phyloP scores from a whole-genome alignment of 2,113 vertebrate species.

The Channa maculata region DNA sequence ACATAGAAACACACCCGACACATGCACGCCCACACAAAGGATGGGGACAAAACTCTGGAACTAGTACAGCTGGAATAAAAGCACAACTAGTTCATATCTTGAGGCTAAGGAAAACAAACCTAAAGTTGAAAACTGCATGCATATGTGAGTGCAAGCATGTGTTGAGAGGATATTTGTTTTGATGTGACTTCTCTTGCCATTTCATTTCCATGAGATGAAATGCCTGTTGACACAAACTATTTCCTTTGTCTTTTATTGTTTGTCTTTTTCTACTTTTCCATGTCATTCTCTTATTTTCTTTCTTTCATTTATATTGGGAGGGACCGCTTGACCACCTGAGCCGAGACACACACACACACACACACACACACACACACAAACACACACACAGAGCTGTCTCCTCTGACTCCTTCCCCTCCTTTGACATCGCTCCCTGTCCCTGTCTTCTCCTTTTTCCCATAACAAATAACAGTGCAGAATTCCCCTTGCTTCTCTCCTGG shows the following conservation, averaged over 20 bases:
- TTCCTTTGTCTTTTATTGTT: constrained; percentile 59
- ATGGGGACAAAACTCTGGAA: constrained; percentile 54
- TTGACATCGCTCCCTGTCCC: constrained; percentile 73
- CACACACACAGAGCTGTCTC: constrained; percentile 39
- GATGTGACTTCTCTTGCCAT: constrained; percentile 60
- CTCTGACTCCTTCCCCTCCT: constrained; percentile 62
- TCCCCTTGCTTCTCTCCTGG: constrained; percentile 79
- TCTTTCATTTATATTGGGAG: constrained; percentile 64
- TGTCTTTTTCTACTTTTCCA: constrained; percentile 57
- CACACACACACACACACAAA: constrained; percentile 35
- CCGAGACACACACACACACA: constrained; percentile 41
- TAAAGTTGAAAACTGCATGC: constrained; percentile 43
- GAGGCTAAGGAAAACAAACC: constrained; percentile 46
- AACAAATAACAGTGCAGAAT: constrained; percentile 85
- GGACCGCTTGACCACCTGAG: constrained; percentile 78
- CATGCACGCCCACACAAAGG: constrained; percentile 23
- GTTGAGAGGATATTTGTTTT: constrained; percentile 64
- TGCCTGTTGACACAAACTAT: constrained; percentile 66
- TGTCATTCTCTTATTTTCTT: constrained; percentile 44
- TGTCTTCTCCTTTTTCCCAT: constrained; percentile 82
- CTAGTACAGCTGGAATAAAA: constrained; percentile 50
- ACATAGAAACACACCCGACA: constrained; percentile 32
- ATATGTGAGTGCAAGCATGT: constrained; percentile 35
- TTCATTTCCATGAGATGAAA: constrained; percentile 67
- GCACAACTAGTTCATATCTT: constrained; percentile 46